Evolutionary conservation across 2,113 vertebrate genomes (phyloP), one percentile per base, ranked within the genome.

Genomic region (Lycaon pictus): DNA sequence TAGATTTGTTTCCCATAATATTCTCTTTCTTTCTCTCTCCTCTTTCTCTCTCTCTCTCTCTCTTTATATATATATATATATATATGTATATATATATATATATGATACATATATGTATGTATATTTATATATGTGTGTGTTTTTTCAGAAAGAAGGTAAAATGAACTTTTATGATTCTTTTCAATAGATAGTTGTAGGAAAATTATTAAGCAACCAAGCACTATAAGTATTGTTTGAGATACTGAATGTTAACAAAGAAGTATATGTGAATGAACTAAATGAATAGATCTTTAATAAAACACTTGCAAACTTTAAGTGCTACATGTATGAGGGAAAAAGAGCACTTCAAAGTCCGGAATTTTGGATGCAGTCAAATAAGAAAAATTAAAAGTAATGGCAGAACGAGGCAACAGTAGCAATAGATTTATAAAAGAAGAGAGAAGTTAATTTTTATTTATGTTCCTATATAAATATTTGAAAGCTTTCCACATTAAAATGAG

Each of bases 391-490:
- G 0, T 11, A 7, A 88, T 25, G 15, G 56, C n/a, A 48, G 56
- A 90, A 80, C 7, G 8, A 56, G 37, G 19, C 20, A 92, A 82
- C 19, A 77, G 87, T 77, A 96, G 63, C 37, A 43, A 92, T 2
- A 48, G 62, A 53, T 88, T 88, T 58, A 74, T 96, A 74, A 90
- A 92, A 93, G 25, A 94, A 85, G 67, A 79, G 15, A 91, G 43
- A 81, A 51, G 5, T 60, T 60, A 23, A 63, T 92, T 96, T 97
- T 92, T 88, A 86, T 90, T 97, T 96, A 95, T 51, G 72, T 48
- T 25, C 29, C n/a, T 84, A 62, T 79, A 22, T 97, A 97, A 97
- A 96, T 94, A 95, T 97, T 96, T 97, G 65, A 96, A 65, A 87
- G 22, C 53, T 92, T 37, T 72, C 60, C 29, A 55, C 43, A 60